phyloP scores from a whole-genome alignment of 2,113 vertebrate species.

The Xenopus borealis region DNA sequence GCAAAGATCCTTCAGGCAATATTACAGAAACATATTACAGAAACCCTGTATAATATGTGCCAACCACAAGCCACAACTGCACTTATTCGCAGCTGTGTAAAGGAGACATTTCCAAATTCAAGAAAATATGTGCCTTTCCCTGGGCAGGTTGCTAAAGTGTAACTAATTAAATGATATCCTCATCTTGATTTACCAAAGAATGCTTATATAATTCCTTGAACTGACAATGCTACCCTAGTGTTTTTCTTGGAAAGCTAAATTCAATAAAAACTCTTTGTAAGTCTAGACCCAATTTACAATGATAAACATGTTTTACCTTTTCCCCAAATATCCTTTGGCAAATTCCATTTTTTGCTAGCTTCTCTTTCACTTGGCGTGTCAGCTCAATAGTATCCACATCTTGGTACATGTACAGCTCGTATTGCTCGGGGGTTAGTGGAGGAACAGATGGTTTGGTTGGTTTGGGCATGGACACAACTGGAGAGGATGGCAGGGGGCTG shows the following conservation, averaged over 20 bases:
- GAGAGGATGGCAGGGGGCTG: constrained; percentile 81
- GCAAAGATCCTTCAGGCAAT: too few species aligned
- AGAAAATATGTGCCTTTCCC: too few species aligned
- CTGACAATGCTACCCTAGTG: too few species aligned
- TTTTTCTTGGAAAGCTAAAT: too few species aligned
- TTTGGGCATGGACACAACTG: constrained; percentile 74
- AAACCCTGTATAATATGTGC: neutral
- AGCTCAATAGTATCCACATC: constrained; percentile 88
- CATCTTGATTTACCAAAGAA: too few species aligned
- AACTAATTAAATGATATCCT: too few species aligned
- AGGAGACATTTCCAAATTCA: neutral
- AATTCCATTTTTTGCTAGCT: constrained; percentile 90
- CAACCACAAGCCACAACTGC: constrained; percentile 26
- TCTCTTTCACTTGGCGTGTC: constrained; percentile 88
- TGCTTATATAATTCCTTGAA: too few species aligned
- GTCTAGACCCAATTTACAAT: too few species aligned
- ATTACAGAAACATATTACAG: too few species aligned
- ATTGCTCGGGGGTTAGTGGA: constrained; percentile 85
- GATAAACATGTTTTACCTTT: constrained; percentile 69
- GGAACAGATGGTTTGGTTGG: constrained; percentile 76
- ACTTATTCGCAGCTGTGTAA: constrained; percentile 34
- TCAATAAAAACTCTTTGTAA: too few species aligned
- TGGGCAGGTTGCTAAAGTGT: too few species aligned
- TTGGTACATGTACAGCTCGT: constrained; percentile 91
- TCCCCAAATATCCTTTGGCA: constrained; percentile 90